Evolutionary conservation across 2,797 vertebrate genomes (phyloP).

Genomic region (Forpus xanthops): DNA sequence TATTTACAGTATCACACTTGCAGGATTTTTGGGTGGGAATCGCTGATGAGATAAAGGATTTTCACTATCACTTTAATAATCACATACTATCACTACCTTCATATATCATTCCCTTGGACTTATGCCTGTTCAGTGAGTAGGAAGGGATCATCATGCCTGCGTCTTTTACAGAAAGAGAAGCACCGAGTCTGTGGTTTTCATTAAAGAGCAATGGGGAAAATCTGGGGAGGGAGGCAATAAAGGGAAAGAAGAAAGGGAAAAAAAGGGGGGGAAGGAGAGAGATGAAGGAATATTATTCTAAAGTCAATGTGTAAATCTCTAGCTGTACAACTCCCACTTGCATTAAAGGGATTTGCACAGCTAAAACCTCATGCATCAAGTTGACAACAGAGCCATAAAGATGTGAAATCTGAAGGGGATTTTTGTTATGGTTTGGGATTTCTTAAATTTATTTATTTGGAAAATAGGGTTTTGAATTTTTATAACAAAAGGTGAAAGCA

Average conservation of each 20-base stretch:
- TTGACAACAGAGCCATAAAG: slow-evolving; percentile 47
- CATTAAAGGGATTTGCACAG: slow-evolving; percentile 64
- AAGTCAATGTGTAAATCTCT: slow-evolving; percentile 58
- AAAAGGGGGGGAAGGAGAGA: not conserved
- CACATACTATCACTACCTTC: not conserved
- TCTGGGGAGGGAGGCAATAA: not conserved
- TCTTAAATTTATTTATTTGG: slow-evolving; percentile 59
- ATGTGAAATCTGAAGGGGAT: slow-evolving; percentile 6
- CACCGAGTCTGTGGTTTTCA: not conserved
- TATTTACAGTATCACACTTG: not conserved
- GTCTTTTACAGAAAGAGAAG: not conserved
- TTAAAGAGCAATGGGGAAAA: not conserved
- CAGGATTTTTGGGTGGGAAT: not conserved
- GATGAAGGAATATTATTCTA: slow-evolving; percentile 42
- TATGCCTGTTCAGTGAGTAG: not conserved
- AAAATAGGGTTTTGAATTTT: slow-evolving; percentile 61
- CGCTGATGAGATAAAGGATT: not conserved
- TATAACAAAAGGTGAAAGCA: slow-evolving; percentile 43
- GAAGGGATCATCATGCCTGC: not conserved
- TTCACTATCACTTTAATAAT: not conserved
- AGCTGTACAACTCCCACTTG: slow-evolving; percentile 31
- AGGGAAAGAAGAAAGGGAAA: not conserved
- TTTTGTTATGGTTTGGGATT: not conserved
- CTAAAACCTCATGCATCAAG: slow-evolving; percentile 58
- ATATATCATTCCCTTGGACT: not conserved